Base-by-base conservation (phyloP, 1,140 invertebrate genomes). In the Rhagoletis pomonella region DNA sequence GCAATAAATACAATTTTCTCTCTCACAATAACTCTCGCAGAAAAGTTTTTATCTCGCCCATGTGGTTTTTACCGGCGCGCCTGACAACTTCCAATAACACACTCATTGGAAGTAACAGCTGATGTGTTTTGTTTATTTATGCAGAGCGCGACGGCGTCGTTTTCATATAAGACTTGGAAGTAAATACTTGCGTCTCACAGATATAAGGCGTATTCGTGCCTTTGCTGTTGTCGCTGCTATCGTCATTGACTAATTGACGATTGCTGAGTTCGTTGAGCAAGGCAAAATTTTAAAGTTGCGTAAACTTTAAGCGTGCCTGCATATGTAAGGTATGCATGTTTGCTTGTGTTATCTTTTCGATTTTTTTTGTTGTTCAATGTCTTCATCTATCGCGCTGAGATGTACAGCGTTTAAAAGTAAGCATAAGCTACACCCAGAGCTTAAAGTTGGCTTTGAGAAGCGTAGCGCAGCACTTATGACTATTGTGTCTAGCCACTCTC, bases 91-190 rank as follows among this genome's bases (percentile, higher is more conserved):
- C 73, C 73, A 81, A 55, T 81, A 17, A 3, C 9, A 7, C 60
- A 5, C 73, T 81, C 47, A 81, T n/a, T 81, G 73, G 73, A 81
- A 81, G 44, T 29, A 81, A 81, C 73, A 81, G 73, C 73, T 81
- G 73, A 55, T 81, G 42, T 42, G 47, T 7, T 81, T 81, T 81
- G 73, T 81, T 81, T 81, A 81, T 81, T 81, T 81, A n/a, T n/a
- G n/a, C n/a, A 7, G 44, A 55, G 73, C 17, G 42, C 44, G 50
- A 19, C n/a, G n/a, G 2, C 17, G 47, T 19, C 47, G 73, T 4
- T n/a, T 9, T 55, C 17, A 81, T 81, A 81, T 81, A 81, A 81
- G 55, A 19, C 9, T 5, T 50, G 19, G 44, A 44, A 55, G 42
- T 47, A 7, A n/a, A 58, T 44, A 55, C 44, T 81, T 81, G 5